A percentile compares a stretch with the other conserved stretches of the same genome.
phyloP scores from a whole-genome alignment of 2,888 invertebrate species.

The Chalcis sispes region DNA sequence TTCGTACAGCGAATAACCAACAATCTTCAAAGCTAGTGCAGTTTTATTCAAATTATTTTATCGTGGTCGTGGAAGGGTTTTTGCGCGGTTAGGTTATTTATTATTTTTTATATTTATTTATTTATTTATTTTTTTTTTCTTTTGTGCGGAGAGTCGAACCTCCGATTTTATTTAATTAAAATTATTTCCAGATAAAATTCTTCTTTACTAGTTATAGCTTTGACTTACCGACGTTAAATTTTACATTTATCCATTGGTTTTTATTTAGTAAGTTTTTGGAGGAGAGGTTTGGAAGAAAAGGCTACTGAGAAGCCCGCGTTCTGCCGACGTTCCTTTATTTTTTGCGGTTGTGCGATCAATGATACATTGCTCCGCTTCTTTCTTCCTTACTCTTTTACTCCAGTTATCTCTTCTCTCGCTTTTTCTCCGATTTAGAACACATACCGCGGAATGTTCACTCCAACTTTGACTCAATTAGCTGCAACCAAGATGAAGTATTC shows the following conservation, averaged over 20 bases:
- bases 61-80: too few relatives aligned
- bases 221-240: constrained; percentile 53
- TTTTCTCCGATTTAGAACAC: background rate
- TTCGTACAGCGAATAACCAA: too few relatives aligned
- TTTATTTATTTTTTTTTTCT: constrained; percentile 24
- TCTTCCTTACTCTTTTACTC: background rate
- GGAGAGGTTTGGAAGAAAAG: background rate
- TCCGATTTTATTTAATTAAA: too few relatives aligned
- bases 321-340: constrained; percentile 2
- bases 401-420: background rate
- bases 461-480: too few relatives aligned
- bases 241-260: constrained; percentile 51
- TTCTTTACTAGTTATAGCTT: too few relatives aligned
- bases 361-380: background rate
- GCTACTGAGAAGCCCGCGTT: background rate
- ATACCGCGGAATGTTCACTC: too few relatives aligned
- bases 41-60: too few relatives aligned
- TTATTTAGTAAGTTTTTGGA: background rate
- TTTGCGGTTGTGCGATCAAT: constrained; percentile 22
- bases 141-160: constrained; percentile 11
- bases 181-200: too few relatives aligned
- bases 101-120: too few relatives aligned
- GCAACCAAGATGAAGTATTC: too few relatives aligned
- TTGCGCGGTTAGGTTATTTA: background rate
- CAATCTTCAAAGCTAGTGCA: too few relatives aligned